Base-by-base conservation (phyloP, 2,797 vertebrate genomes). In the Okamejei kenojei region DNA sequence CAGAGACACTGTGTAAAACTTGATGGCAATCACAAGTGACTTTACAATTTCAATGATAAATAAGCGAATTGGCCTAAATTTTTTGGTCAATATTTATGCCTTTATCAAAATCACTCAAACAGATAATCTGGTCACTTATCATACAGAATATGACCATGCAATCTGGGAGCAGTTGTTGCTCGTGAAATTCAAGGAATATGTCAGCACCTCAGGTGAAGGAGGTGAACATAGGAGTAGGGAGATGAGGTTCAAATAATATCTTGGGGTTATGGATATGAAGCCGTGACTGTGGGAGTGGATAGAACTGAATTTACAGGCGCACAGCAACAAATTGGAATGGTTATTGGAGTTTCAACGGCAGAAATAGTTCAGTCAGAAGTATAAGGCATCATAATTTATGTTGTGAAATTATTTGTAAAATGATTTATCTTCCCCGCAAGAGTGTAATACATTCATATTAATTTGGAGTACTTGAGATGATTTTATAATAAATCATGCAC, bases 381-480 rank as follows among this genome's bases (percentile, higher is more conserved):
- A 71, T 73, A 11, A 73, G 45, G 90, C 11, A 74, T 29, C 90
- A 73, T 92, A n/a, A 74, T 92, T 92, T 58, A 76, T 74, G 54
- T 54, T 54, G 6, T 73, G 17, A 92, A 21, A 74, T 76, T 74
- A 92, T 54, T 92, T 74, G 90, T 74, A 74, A 54, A 21, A 92
- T 92, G 90, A 92, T 92, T 92, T 92, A 92, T 92, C 21, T 76
- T 26, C n/a, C 90, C 90, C 74, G 68, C 90, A 91, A 68, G 90
- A 91, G 19, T 15, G 90, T 29, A 91, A 76, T 54, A 74, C 21
- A 74, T 92, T 92, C 54, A 76, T 92, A 92, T 92, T 92, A 92
- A 92, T 92, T 92, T 92, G 90, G 26, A 91, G 71, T 15, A 92
- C 68, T 54, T 92, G 90, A 92, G 68, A 92, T 54, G 21, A 35